Conservation (phyloP, 2,888 invertebrate species). For the Maniola hyperantus region DNA sequence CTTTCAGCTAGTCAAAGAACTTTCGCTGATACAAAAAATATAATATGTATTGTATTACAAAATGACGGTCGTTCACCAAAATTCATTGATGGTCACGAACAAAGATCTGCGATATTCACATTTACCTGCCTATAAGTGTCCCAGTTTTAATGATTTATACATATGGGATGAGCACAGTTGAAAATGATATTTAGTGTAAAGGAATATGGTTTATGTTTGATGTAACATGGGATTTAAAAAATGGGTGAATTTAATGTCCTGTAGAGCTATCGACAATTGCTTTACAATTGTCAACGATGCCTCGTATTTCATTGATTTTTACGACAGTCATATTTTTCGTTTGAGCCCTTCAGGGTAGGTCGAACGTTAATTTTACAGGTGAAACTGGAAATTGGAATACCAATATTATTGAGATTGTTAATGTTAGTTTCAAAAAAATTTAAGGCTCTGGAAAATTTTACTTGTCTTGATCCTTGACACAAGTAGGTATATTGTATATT, state of each 20-base stretch:
- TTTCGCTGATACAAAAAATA: slow-evolving; percentile 40
- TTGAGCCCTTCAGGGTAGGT: slow-evolving; percentile 51
- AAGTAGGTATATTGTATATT: no score
- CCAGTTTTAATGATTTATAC: slow-evolving; percentile 44
- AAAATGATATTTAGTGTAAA: slow-evolving; percentile 26
- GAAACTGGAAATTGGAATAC: background rate
- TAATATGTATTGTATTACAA: slow-evolving; percentile 38
- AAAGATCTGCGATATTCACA: slow-evolving; percentile 52
- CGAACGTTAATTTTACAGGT: slow-evolving; percentile 31
- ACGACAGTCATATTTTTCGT: slow-evolving; percentile 66
- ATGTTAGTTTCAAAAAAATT: background rate
- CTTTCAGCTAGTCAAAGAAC: slow-evolving; percentile 13
- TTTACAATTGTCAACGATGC: slow-evolving; percentile 61
- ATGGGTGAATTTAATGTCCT: slow-evolving; percentile 49
- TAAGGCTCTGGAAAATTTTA: background rate
- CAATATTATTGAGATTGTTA: background rate
- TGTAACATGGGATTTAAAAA: slow-evolving; percentile 32
- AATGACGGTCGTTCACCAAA: slow-evolving; percentile 51
- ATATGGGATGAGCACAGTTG: slow-evolving; percentile 8
- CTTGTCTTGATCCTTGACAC: background rate
- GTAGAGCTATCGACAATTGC: slow-evolving; percentile 63
- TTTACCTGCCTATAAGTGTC: slow-evolving; percentile 50
- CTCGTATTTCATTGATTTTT: slow-evolving; percentile 70
- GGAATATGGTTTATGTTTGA: slow-evolving; percentile 21
- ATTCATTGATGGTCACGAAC: slow-evolving; percentile 72